Evolutionary conservation across 2,797 vertebrate species (phyloP), one percentile per base, ranked within the genome.

Genomic region (Diglossa cyanea): DNA sequence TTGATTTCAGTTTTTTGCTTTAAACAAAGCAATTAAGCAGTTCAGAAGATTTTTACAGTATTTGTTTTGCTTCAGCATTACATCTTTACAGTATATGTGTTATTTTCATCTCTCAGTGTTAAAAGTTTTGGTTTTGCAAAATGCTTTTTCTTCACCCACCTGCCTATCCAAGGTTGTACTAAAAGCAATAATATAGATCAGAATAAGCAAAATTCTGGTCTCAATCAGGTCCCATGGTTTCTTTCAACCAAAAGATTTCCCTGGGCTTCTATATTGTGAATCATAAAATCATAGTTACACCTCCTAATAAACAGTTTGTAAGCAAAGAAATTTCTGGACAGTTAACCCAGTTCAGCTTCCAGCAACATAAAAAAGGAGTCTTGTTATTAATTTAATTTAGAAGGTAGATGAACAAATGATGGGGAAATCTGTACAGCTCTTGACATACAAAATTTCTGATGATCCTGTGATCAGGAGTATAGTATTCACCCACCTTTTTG

Each of bases 1-100:
- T 86, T 91, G 74, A 91, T 94, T 77, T 93, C 42, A 21, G 55
- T 42, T 90, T 82, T 90, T 79, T 61, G 73, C 90, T 83, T 94
- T 33, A 45, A 94, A 93, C 62, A 82, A 86, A 90, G 51, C 57
- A 86, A 30, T 89, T 77, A 91, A 54, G 48, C 19, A 57, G 10
- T 66, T 62, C 37, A 75, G 45, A 94, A 91, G 19, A 67, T 57
- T 94, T 91, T 80, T 93, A 70, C 63, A 68, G 42, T 24, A 33
- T 79, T 82, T 86, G 39, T 71, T 91, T 80, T 91, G 72, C 73
- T 92, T 95, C 76, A 65, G 30, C 33, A 18, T 87, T 35, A 30
- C 55, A 21, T 67, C 58, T 79, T 90, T 87, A 30, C 13, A 85
- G 51, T 9, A 0, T 76, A 30, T 40, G 8, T 60, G 18, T 78